These are phyloP conservation scores for Vidua chalybeata DNA, from an alignment of 2,113 vertebrate species.

Conservation along the genomic window DNA sequence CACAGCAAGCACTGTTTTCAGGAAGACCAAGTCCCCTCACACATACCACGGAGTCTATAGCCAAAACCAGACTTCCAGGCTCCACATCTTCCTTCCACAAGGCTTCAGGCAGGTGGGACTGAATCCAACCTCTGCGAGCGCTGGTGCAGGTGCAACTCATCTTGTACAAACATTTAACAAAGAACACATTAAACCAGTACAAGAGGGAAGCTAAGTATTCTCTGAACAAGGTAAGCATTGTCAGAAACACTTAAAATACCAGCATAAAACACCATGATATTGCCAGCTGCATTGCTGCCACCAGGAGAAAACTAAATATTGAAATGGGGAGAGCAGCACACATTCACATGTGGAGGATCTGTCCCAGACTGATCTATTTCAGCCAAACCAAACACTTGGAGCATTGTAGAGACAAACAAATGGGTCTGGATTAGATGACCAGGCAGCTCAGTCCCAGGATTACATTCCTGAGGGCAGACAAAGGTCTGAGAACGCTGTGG, in stretches of 20 bases:
- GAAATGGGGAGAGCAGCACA: neutral
- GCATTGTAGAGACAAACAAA: neutral
- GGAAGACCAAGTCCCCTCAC: rapidly evolving
- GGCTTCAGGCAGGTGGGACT: neutral
- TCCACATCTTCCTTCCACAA: neutral
- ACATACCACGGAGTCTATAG: rapidly evolving
- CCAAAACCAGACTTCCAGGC: neutral
- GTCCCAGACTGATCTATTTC: neutral
- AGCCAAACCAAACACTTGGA: neutral
- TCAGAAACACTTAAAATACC: neutral
- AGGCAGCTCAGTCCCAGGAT: neutral
- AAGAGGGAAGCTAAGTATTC: neutral
- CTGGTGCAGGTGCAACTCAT: neutral
- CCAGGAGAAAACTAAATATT: neutral
- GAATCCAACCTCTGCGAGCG: rapidly evolving
- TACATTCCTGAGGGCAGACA: neutral
- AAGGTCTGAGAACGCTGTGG: rapidly evolving
- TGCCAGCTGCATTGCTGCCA: neutral
- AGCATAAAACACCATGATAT: neutral
- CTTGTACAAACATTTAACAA: neutral
- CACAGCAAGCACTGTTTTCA: neutral
- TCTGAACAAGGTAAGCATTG: neutral
- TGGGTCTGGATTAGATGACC: neutral
- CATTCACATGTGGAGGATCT: rapidly evolving
- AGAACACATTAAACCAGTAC: neutral